phyloP scores from a whole-genome alignment of 53 echinoderm and acorn worm species.

The Stichopus horrens region DNA sequence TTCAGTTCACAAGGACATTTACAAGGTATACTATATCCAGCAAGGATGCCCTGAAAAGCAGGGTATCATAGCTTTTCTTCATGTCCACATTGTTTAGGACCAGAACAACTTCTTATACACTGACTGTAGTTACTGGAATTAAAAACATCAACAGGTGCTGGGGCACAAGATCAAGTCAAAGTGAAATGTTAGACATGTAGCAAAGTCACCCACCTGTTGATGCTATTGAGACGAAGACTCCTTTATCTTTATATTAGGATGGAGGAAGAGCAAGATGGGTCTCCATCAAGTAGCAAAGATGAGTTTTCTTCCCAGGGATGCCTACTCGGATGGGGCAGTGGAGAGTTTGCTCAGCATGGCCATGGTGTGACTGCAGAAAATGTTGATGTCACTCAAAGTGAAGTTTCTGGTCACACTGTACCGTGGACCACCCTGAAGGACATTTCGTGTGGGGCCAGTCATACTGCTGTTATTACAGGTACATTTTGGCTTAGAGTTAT shows the following conservation, averaged over 20 bases:
- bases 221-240: background rate
- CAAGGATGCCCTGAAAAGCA: no score
- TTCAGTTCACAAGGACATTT: no score
- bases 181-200: no score
- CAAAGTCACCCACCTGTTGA: no score
- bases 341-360: conserved; percentile 98
- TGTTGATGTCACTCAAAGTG: conserved; percentile 16
- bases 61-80: no score
- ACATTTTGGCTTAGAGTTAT: background rate
- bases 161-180: no score
- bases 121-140: no score
- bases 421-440: conserved; percentile 47
- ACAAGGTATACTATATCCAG: no score
- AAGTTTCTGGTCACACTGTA: background rate
- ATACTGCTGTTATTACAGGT: conserved; percentile 93
- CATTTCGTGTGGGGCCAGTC: conserved; percentile 84
- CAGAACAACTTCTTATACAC: no score
- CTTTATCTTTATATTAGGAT: background rate
- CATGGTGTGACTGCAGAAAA: conserved; percentile 54
- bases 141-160: no score
- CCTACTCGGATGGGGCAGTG: conserved; percentile 85
- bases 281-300: background rate
- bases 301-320: conserved; percentile 16
- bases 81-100: no score
- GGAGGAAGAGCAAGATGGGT: background rate